These are phyloP conservation scores for Rhinoraja longicauda DNA, from an alignment of 2,797 vertebrate species.

Conservation along the genomic window DNA sequence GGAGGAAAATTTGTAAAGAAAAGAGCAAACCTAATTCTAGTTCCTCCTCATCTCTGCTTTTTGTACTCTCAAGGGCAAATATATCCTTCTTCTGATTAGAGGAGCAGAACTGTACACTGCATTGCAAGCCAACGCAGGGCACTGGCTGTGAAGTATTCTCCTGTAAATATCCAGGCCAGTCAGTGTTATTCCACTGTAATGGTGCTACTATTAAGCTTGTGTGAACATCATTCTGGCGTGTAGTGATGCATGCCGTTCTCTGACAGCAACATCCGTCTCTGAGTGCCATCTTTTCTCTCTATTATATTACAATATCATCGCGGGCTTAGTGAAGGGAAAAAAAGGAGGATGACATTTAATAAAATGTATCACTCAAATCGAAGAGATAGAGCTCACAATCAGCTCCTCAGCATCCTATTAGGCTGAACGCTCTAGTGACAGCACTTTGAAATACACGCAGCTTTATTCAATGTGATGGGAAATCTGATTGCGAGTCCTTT, in stretches of 20 bases:
- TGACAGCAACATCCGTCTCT: slow-evolving; percentile 26
- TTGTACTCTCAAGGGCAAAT: neutral
- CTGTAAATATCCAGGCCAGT: neutral
- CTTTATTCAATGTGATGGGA: neutral
- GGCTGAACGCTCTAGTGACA: neutral
- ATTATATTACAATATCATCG: slow-evolving; percentile 36
- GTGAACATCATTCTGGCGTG: slow-evolving; percentile 26
- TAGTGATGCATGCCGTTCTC: neutral
- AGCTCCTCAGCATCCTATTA: slow-evolving; percentile 29
- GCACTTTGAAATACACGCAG: neutral
- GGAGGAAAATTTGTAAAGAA: neutral
- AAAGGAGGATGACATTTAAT: slow-evolving; percentile 35
- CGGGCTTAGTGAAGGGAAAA: slow-evolving; percentile 10
- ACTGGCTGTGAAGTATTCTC: neutral
- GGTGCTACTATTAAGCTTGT: slow-evolving; percentile 30
- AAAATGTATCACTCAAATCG: slow-evolving; percentile 34
- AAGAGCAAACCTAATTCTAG: neutral
- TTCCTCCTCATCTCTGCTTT: neutral
- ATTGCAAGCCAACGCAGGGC: neutral
- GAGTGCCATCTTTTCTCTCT: slow-evolving; percentile 7
- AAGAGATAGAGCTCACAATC: slow-evolving; percentile 32
- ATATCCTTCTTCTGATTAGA: neutral
- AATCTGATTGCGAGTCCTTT: neutral
- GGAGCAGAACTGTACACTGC: neutral
- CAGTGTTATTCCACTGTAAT: slow-evolving; percentile 22